These are phyloP conservation scores for Mola mola DNA, from an alignment of 2,113 vertebrate species.

Conservation along the genomic window DNA sequence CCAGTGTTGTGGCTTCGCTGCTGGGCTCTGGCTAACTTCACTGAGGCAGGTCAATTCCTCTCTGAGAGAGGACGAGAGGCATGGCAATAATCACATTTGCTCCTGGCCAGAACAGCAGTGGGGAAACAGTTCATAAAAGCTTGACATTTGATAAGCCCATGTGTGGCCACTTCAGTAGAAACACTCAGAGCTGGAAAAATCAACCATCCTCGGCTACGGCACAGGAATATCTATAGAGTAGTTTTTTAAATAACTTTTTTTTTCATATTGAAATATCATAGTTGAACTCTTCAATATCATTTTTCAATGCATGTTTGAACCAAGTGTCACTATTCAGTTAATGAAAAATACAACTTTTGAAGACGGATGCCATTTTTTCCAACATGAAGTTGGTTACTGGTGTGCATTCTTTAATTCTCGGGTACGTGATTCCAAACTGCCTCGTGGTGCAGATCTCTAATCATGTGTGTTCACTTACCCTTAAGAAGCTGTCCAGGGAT, in stretches of 20 bases:
- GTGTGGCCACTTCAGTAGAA: constrained; percentile 2
- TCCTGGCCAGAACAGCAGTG: constrained; percentile 7
- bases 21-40: constrained; percentile 71
- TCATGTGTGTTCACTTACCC: constrained; percentile 58
- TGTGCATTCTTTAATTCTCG: no score
- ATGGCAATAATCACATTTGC: constrained; percentile 38
- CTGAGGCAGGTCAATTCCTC: constrained; percentile 56
- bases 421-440: neutral
- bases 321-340: no score
- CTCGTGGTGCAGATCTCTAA: neutral
- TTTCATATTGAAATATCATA: no score
- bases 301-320: neutral
- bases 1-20: constrained; percentile 62
- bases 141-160: constrained; percentile 23
- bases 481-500: constrained; percentile 78
- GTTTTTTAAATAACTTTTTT: no score
- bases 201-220: neutral
- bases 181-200: constrained; percentile 19
- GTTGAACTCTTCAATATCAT: neutral
- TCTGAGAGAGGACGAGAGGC: constrained; percentile 29
- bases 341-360: no score
- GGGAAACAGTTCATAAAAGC: constrained; percentile 19
- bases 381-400: no score
- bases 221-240: no score
- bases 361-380: no score